Base-by-base conservation (phyloP, 2,113 vertebrate genomes). In the Crotophaga sulcirostris region DNA sequence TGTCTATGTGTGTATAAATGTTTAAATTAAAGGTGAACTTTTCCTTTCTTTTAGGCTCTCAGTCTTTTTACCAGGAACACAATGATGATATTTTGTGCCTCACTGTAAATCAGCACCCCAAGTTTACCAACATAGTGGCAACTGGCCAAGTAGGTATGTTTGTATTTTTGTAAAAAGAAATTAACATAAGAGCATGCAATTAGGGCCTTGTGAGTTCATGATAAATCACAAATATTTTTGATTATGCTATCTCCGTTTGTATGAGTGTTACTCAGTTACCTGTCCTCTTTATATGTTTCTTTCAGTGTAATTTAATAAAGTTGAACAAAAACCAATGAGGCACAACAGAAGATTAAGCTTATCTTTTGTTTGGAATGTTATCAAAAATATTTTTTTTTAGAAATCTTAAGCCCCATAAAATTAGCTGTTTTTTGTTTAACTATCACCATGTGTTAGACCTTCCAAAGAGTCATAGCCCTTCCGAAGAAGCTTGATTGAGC, bases 81-180 rank as follows among this genome's bases (percentile, higher is more conserved):
- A 99, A 98, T 64, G 99, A 99, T 89, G 99, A 99, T 96, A 99
- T 99, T 98, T 97, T 99, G 98, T 99, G 99, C 98, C 99, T 99
- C 98, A 99, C 99, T 97, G 98, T 99, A 97, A 99, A 99, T 98
- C 99, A 99, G 96, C 99, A 99, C 92, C 99, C 99, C 93, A 99
- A 99, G 97, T 99, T 99, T 98, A 98, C 98, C 98, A 99, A 99
- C 95, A 98, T 99, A 97, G 99, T 99, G 98, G 99, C 99, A 98
- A 99, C 99, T 97, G 99, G 99, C 98, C 99, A 99, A 99, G 99
- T 99, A 99, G 99, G 99, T 99, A 99, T 99, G 99, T 99, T 98
- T 99, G 98, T 98, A 87, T 96, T 96, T 97, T 97, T 94, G 76
- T 97, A 94, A 97, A 97, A 96, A 95, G 83, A 96, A 96, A 94